Base-by-base conservation (phyloP, 2,888 invertebrate genomes). In the Microctonus hyperodae region DNA sequence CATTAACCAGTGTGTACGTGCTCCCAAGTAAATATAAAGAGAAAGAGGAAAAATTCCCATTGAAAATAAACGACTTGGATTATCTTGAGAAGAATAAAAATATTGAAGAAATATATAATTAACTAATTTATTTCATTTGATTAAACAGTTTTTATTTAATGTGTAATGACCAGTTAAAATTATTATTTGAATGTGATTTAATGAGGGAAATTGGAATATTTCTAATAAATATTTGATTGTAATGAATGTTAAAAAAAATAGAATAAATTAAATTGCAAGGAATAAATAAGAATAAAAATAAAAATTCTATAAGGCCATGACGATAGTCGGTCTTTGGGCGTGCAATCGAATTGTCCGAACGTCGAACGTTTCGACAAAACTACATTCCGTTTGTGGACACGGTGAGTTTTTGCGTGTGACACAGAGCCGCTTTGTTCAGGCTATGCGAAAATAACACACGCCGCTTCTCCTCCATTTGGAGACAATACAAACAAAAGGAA, bases 1-100 rank as follows among this genome's bases (percentile, higher is more conserved):
- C 78, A 78, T 78, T 78, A 78, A 77, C 76, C 74, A 74, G 72
- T 65, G 72, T 65, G 74, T 77, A 77, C 75, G 76, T 77, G 76
- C 74, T 63, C 63, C 67, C 69, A 68, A 62, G 68, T 20, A 16
- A n/a, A n/a, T n/a, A n/a, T n/a, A n/a, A n/a, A 69, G 57, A 57
- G 65, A 64, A 40, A 57, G 22, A 53, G 40, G 56, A 20, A 35
- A 53, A 40, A 50, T 28, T n/a, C n/a, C n/a, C 4, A 28, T 3
- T 28, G 4, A 28, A 35, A 60, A 44, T 48, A 60, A 16, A 10
- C 40, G n/a, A 20, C 13, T 2, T 4, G 25, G 40, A 20, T 6
- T 20, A 44, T 6, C 6, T 16, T 6, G 44, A 22, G 23, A 51
- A 51, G 50, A 50, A 13, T 37, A n/a, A 4, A 1, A 6, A 0